These are phyloP conservation scores for Tetragonula carbonaria DNA, from an alignment of 2,888 invertebrate species.

Conservation along the genomic window DNA sequence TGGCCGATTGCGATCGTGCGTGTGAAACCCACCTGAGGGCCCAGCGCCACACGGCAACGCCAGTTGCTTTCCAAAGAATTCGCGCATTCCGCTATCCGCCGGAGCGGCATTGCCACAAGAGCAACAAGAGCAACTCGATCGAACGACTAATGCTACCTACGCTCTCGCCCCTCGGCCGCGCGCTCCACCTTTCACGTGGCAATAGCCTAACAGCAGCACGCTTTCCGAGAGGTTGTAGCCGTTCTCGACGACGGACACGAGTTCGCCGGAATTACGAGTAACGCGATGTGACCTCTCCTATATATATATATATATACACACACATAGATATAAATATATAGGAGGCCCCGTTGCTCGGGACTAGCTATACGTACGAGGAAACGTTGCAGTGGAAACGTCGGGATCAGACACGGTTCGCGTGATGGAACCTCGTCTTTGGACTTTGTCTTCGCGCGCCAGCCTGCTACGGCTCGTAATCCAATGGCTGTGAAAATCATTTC, in stretches of 20 bases:
- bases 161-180: constrained; percentile 7
- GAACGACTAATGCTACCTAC: constrained; percentile 73
- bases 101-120: constrained; percentile 65
- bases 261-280: constrained; percentile 62
- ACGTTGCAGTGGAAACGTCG: constrained; percentile 24
- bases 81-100: constrained; percentile 71
- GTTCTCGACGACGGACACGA: constrained; percentile 40
- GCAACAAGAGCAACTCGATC: constrained; percentile 58
- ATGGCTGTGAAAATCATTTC: not conserved
- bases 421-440: constrained; percentile 23
- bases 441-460: constrained; percentile 27
- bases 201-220: not conserved
- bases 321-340: not conserved
- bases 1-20: constrained; percentile 57
- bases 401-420: constrained; percentile 42
- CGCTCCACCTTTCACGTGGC: not conserved
- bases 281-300: constrained; percentile 63
- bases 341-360: constrained; percentile 10
- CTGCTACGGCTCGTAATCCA: too few relatives aligned
- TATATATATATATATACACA: too few relatives aligned
- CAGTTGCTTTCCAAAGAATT: constrained; percentile 70
- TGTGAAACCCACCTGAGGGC: constrained; percentile 32
- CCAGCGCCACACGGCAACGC: constrained; percentile 38
- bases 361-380: constrained; percentile 11
- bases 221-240: constrained; percentile 15